Conservation (phyloP, 2,888 invertebrate species). For the Synanthedon andrenaeformis region DNA sequence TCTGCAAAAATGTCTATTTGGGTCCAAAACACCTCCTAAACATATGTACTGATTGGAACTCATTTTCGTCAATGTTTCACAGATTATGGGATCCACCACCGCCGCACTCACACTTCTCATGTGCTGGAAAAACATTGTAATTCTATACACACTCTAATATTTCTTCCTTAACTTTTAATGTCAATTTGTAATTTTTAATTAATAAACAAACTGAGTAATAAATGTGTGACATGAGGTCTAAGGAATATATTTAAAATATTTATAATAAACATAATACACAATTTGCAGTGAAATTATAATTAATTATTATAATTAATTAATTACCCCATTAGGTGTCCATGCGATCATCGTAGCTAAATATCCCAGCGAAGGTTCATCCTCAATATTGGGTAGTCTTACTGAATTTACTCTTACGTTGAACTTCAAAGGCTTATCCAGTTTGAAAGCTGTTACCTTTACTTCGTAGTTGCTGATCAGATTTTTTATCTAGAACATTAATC, state of each 20-base stretch:
- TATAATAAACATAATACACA: too few relatives aligned
- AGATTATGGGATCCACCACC: slow-evolving; percentile 40
- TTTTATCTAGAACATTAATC: slow-evolving; percentile 31
- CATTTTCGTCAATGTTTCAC: slow-evolving; percentile 43
- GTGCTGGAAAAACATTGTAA: slow-evolving; percentile 29
- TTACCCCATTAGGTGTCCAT: slow-evolving; percentile 56
- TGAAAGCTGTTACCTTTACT: slow-evolving; percentile 41
- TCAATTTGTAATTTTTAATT: not conserved
- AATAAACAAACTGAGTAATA: too few relatives aligned
- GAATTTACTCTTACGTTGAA: slow-evolving; percentile 29
- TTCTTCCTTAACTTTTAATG: not conserved
- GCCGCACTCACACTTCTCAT: slow-evolving; percentile 51
- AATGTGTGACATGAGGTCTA: too few relatives aligned
- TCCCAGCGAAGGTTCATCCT: slow-evolving; percentile 39
- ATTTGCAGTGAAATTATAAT: too few relatives aligned
- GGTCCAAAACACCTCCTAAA: slow-evolving; percentile 52
- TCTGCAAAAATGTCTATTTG: slow-evolving; percentile 54
- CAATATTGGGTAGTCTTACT: slow-evolving; percentile 30
- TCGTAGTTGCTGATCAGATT: slow-evolving; percentile 56
- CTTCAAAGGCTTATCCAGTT: slow-evolving; percentile 27
- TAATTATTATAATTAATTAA: too few relatives aligned
- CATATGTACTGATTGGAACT: slow-evolving; percentile 50
- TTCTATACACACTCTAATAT: not conserved
- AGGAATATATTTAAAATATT: too few relatives aligned
- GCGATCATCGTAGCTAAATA: slow-evolving; percentile 43